phyloP scores from a whole-genome alignment of 2,797 vertebrate genomes.

The Mormyrops boulengeri region DNA sequence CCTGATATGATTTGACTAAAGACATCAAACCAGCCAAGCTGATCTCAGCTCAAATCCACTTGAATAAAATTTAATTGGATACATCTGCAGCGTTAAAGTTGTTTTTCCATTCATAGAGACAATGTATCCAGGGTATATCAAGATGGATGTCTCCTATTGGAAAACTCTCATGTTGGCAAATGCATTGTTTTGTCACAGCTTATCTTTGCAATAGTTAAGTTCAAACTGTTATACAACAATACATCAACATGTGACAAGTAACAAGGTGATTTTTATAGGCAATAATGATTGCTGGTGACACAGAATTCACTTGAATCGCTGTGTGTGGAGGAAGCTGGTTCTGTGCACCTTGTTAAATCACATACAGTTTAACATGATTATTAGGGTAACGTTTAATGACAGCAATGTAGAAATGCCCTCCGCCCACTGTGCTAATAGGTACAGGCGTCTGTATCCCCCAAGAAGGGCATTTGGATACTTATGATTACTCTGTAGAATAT shows the following conservation, averaged over 20 bases:
- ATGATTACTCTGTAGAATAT: not conserved
- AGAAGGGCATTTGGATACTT: not conserved
- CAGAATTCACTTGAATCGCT: not conserved
- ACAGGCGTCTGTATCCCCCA: not conserved
- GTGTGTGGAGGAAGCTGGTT: not conserved
- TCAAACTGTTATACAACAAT: not conserved
- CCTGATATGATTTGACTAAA: not conserved
- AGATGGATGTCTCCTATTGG: not conserved
- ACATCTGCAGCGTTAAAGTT: not conserved
- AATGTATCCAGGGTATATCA: not conserved
- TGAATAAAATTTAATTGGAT: not conserved
- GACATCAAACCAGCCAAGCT: not conserved
- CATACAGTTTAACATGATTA: not conserved
- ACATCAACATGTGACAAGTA: not conserved
- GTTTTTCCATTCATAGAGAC: not conserved
- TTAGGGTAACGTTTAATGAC: not conserved
- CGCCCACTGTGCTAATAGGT: not conserved
- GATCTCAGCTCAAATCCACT: not conserved
- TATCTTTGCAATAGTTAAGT: not conserved
- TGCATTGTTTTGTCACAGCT: not conserved
- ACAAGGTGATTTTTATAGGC: not conserved
- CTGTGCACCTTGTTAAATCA: not conserved
- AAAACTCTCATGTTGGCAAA: not conserved
- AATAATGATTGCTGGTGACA: not conserved
- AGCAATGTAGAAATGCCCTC: not conserved